Percentiles rank a stretch among this genome's conserved stretches.
Evolutionary conservation across 2,113 vertebrate genomes (phyloP).

Genomic region (Patagioenas fasciata): DNA sequence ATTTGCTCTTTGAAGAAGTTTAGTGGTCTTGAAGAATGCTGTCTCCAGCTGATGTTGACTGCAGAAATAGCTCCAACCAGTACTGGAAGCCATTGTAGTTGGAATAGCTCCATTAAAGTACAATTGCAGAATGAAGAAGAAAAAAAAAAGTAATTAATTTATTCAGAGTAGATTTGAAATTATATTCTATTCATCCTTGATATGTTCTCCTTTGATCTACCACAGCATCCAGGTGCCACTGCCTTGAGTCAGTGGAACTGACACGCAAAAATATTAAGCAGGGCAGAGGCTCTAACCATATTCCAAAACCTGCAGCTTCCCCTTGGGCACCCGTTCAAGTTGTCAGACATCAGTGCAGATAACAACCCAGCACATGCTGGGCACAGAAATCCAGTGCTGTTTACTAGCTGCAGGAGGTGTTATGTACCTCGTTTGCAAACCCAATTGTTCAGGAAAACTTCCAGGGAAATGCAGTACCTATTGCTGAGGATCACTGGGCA

Average conservation of each 20-base stretch:
- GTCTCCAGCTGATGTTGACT: constrained; percentile 17
- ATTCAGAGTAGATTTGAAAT: neutral
- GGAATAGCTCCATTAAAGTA: neutral
- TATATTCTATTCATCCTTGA: constrained; percentile 31
- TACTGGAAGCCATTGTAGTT: neutral
- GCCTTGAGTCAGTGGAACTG: neutral
- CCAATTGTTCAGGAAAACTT: constrained; percentile 36
- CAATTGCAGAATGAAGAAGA: neutral
- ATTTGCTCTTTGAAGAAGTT: constrained; percentile 37
- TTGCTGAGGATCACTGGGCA: neutral
- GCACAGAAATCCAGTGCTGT: constrained; percentile 23
- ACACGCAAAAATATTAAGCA: neutral
- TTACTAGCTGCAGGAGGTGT: constrained; percentile 28
- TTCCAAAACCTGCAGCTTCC: neutral
- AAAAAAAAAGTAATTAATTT: constrained; percentile 10
- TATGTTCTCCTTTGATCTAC: constrained; percentile 24
- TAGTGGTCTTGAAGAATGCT: constrained; percentile 27
- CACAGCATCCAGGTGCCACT: constrained; percentile 25
- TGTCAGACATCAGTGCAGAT: constrained; percentile 36
- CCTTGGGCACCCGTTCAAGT: neutral
- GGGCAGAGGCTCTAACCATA: constrained; percentile 1
- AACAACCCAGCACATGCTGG: constrained; percentile 36
- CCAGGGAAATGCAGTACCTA: constrained; percentile 17
- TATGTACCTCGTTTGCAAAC: constrained; percentile 37
- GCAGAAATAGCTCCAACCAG: constrained; percentile 14